phyloP scores from a whole-genome alignment of 2,888 invertebrate species.

The Nasonia oneida region DNA sequence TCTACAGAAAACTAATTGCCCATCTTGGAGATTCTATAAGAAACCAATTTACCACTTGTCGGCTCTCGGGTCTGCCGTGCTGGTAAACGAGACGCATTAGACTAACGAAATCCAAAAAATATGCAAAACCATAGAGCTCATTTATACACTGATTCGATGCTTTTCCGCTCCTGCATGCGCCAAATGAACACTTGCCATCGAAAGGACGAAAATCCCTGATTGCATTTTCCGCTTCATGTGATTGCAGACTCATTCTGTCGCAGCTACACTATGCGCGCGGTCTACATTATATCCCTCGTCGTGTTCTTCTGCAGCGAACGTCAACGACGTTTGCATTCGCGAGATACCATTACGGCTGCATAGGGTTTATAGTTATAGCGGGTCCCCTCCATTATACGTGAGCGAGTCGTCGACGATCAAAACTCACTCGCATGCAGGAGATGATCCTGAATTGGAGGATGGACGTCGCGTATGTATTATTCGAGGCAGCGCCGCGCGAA shows the following conservation, averaged over 20 bases:
- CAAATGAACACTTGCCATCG: not conserved
- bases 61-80: too few species aligned
- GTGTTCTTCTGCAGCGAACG: not conserved
- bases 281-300: not conserved
- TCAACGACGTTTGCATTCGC: constrained; percentile 43
- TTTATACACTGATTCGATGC: not conserved
- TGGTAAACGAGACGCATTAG: not conserved
- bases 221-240: constrained; percentile 9
- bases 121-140: not conserved
- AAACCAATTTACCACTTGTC: not conserved
- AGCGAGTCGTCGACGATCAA: constrained; percentile 12
- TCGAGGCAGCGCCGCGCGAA: not conserved
- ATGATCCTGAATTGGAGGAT: constrained; percentile 12
- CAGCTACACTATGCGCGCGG: not conserved
- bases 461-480: too few species aligned
- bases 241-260: not conserved
- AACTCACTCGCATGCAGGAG: not conserved
- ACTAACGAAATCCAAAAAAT: not conserved
- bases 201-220: constrained; percentile 13
- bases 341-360: constrained; percentile 19
- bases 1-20: too few species aligned
- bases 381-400: not conserved
- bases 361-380: not conserved
- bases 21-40: not conserved
- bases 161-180: not conserved